These are phyloP conservation scores for Dufourea novaeangliae DNA, from an alignment of 1,140 invertebrate species.

Conservation along the genomic window DNA sequence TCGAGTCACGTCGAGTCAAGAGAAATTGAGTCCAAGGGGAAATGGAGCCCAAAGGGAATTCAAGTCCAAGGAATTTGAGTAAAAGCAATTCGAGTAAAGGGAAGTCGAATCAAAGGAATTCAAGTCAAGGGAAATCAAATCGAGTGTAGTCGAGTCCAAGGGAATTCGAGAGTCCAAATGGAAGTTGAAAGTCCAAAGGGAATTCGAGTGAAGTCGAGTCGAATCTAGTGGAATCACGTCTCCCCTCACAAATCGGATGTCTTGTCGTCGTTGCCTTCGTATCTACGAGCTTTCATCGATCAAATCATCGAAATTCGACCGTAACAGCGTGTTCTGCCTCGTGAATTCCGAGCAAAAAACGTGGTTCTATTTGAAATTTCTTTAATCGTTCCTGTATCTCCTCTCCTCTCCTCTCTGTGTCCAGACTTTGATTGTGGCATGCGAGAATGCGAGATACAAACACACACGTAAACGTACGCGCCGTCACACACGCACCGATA, in stretches of 20 bases:
- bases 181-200: too few relatives aligned
- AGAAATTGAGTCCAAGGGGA: too few relatives aligned
- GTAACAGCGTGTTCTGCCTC: constrained; percentile 27
- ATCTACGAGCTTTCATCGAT: constrained; percentile 23
- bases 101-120: too few relatives aligned
- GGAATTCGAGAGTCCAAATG: too few relatives aligned
- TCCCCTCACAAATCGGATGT: constrained; percentile 46
- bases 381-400: not conserved
- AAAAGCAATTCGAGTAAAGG: too few relatives aligned
- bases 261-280: constrained; percentile 16
- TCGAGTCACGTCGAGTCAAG: too few relatives aligned
- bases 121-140: too few relatives aligned
- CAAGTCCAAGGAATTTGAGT: too few relatives aligned
- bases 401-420: constrained; percentile 76
- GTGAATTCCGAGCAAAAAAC: constrained; percentile 33
- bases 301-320: constrained; percentile 20
- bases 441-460: constrained; percentile 71
- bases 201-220: too few relatives aligned
- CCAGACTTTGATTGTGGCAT: constrained; percentile 76
- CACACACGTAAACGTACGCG: constrained; percentile 39
- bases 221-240: too few relatives aligned
- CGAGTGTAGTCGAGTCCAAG: too few relatives aligned
- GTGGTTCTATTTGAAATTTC: constrained; percentile 17
- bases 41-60: too few relatives aligned
- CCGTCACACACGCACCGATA: constrained; percentile 36